Evolutionary conservation across 2,888 invertebrate genomes (phyloP).

Genomic region (Aproaerema taeniolella): DNA sequence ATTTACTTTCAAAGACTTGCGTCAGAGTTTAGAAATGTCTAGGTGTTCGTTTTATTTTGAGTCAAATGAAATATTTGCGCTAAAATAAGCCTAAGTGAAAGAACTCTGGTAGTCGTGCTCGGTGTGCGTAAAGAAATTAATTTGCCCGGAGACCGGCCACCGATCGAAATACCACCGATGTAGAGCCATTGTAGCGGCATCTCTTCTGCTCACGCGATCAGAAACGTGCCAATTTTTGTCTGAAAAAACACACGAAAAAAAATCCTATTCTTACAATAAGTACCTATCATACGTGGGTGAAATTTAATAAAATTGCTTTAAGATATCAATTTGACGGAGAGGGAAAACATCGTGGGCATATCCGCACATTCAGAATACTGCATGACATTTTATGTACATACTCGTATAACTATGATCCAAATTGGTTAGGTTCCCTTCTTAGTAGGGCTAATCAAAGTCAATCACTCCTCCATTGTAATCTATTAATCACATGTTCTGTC

Average conservation of each 20-base stretch:
- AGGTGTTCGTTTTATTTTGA: slow-evolving; percentile 10
- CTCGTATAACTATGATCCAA: no score
- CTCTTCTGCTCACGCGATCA: slow-evolving; percentile 19
- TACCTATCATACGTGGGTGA: no score
- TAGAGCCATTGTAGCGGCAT: slow-evolving; percentile 14
- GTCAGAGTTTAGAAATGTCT: slow-evolving; percentile 34
- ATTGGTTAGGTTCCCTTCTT: no score
- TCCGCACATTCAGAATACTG: no score
- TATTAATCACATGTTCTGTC: no score
- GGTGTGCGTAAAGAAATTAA: slow-evolving; percentile 23
- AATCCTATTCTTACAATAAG: no score
- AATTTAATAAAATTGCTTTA: no score
- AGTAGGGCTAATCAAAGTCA: no score
- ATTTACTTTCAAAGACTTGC: slow-evolving; percentile 42
- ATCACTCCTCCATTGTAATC: no score
- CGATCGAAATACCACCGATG: slow-evolving; percentile 22
- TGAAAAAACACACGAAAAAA: not conserved
- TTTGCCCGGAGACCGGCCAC: slow-evolving; percentile 18
- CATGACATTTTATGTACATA: no score
- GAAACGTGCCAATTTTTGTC: slow-evolving; percentile 12
- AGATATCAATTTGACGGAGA: no score
- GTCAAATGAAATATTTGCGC: slow-evolving; percentile 12
- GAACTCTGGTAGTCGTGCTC: slow-evolving; percentile 18
- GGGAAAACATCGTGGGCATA: no score
- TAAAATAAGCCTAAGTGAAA: slow-evolving; percentile 16